A percentile compares a stretch with the other conserved stretches of the same genome.
phyloP scores from a whole-genome alignment of 2,888 invertebrate species.

The Eilema depressum region DNA sequence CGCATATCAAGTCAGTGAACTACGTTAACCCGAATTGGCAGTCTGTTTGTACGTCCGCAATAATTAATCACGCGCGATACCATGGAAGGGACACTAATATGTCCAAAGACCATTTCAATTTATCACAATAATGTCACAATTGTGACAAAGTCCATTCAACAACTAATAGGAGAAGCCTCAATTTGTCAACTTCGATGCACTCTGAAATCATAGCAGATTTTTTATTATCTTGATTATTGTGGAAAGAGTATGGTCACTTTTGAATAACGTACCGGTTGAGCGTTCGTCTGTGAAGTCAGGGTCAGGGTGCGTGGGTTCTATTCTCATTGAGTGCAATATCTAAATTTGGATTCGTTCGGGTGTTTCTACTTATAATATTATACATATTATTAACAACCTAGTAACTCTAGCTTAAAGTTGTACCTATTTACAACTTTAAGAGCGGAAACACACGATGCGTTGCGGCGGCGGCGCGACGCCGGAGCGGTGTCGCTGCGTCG shows the following conservation, averaged over 20 bases:
- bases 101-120: conserved; percentile 79
- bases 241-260: not conserved
- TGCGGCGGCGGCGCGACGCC: too few relatives aligned
- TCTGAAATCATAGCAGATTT: not conserved
- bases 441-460: too few relatives aligned
- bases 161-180: conserved; percentile 55
- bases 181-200: conserved; percentile 23
- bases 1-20: conserved; percentile 73
- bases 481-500: too few relatives aligned
- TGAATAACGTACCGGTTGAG: not conserved
- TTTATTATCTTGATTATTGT: not conserved
- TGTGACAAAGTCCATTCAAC: conserved; percentile 67
- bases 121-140: conserved; percentile 73
- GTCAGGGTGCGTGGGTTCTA: not conserved
- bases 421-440: too few relatives aligned
- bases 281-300: too few relatives aligned
- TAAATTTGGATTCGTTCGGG: too few relatives aligned
- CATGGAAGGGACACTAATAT: conserved; percentile 75
- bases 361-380: too few relatives aligned
- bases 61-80: conserved; percentile 79
- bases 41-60: conserved; percentile 69
- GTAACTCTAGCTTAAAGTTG: too few relatives aligned
- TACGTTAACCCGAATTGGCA: conserved; percentile 75
- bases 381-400: too few relatives aligned
- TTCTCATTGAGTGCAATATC: not conserved